Percentiles rank a stretch among this genome's conserved stretches.
Evolutionary conservation across 1,140 invertebrate genomes (phyloP).

Genomic region (Ceratina japonica): DNA sequence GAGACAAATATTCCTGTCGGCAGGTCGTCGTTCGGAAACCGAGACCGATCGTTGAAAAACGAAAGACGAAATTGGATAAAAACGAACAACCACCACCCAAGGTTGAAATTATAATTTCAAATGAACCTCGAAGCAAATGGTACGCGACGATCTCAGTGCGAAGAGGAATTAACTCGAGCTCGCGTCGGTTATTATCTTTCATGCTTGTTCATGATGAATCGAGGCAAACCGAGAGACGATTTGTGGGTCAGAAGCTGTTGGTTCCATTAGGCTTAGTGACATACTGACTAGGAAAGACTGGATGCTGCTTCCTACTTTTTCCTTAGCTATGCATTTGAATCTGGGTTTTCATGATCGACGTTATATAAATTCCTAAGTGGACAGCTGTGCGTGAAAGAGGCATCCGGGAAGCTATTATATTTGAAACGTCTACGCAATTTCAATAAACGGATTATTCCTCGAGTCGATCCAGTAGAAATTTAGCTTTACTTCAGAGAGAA

Average conservation of each 20-base stretch:
- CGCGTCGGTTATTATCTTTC: not conserved
- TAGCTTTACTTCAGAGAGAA: too few species aligned
- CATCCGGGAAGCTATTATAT: not conserved
- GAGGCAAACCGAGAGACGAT: not conserved
- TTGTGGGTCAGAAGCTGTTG: conserved; percentile 14
- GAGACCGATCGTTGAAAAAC: not conserved
- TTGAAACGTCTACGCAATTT: not conserved
- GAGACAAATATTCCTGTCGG: conserved; percentile 15
- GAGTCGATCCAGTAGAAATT: too few species aligned
- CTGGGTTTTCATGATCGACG: not conserved
- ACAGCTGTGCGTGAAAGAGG: not conserved
- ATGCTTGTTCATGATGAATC: not conserved
- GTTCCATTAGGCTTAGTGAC: conserved; percentile 19
- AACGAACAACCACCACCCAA: conserved; percentile 13
- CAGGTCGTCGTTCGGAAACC: not conserved
- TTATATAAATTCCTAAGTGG: not conserved
- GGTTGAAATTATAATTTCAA: conserved; percentile 41
- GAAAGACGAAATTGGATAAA: not conserved
- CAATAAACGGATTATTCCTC: too few species aligned
- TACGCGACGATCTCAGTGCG: not conserved
- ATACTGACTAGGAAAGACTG: conserved; percentile 26
- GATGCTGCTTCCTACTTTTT: conserved; percentile 27
- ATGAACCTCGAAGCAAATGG: not conserved
- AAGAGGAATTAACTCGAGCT: not conserved
- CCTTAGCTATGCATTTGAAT: conserved; percentile 2